Percentiles rank a stretch among this genome's conserved stretches.
Evolutionary conservation across 2,113 vertebrate species (phyloP).

Genomic region (Urocolius indicus): DNA sequence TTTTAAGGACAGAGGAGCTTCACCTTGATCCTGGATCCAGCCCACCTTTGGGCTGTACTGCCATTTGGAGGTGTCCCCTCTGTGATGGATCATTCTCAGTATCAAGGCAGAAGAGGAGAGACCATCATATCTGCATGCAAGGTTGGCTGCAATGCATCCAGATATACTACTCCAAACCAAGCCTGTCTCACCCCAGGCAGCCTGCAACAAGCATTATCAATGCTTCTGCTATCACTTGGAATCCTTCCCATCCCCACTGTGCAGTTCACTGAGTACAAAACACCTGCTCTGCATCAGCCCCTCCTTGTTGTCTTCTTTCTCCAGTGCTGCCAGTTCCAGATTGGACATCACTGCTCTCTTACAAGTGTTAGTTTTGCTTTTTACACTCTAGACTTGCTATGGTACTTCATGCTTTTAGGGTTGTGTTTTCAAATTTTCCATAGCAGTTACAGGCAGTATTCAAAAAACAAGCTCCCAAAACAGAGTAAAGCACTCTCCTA

Average conservation of each 20-base stretch:
- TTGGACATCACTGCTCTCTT: neutral
- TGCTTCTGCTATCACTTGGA: neutral
- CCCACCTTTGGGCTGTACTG: neutral
- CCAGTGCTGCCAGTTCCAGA: neutral
- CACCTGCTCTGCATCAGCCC: neutral
- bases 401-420: neutral
- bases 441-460: neutral
- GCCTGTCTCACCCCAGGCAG: neutral
- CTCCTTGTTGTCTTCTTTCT: neutral
- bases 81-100: too few relatives aligned
- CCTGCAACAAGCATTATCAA: neutral
- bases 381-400: neutral
- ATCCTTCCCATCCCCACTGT: neutral
- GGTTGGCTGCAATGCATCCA: neutral
- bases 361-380: neutral
- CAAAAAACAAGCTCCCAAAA: neutral
- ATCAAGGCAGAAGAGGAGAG: neutral
- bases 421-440: neutral
- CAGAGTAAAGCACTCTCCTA: neutral
- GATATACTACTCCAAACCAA: neutral
- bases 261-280: neutral
- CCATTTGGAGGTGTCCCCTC: neutral
- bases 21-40: neutral
- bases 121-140: accelerated
- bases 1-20: neutral